A percentile compares a stretch with the other conserved stretches of the same genome.
phyloP scores from a whole-genome alignment of 2,113 vertebrate genomes.

The Etia nguti region DNA sequence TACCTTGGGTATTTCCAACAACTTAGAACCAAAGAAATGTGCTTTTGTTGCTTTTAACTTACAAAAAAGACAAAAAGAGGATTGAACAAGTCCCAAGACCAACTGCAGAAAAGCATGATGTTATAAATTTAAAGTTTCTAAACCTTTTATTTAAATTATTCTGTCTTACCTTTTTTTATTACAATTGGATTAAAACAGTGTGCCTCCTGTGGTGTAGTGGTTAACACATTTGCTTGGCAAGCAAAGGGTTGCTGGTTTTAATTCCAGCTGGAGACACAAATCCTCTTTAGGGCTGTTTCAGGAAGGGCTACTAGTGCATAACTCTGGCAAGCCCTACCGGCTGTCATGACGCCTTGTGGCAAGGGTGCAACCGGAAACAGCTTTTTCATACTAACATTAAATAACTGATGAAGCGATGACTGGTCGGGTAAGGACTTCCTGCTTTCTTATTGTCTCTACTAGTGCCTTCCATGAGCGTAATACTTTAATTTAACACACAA shows the following conservation, averaged over 20 bases:
- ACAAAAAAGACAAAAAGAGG: too few species aligned
- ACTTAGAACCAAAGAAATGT: background rate
- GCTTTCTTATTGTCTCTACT: background rate
- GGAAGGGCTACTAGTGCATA: background rate
- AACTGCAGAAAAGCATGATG: background rate
- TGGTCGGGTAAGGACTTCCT: background rate
- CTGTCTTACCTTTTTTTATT: background rate
- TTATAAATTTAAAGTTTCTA: background rate
- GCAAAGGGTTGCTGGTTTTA: background rate
- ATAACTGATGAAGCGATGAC: background rate
- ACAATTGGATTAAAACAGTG: background rate
- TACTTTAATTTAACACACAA: background rate
- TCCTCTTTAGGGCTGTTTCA: background rate
- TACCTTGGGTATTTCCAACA: background rate
- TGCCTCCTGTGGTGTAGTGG: background rate
- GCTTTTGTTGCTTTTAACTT: background rate
- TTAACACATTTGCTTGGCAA: background rate
- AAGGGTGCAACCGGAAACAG: background rate
- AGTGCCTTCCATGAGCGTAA: background rate
- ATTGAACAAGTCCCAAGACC: background rate
- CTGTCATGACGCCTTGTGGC: background rate
- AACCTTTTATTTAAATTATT: background rate
- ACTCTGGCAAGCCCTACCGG: background rate
- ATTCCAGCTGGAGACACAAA: background rate
- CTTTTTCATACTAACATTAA: background rate